A percentile compares a stretch with the other conserved stretches of the same genome.
Evolutionary conservation across 2,113 vertebrate genomes (phyloP).

Genomic region (Tor tambroides): DNA sequence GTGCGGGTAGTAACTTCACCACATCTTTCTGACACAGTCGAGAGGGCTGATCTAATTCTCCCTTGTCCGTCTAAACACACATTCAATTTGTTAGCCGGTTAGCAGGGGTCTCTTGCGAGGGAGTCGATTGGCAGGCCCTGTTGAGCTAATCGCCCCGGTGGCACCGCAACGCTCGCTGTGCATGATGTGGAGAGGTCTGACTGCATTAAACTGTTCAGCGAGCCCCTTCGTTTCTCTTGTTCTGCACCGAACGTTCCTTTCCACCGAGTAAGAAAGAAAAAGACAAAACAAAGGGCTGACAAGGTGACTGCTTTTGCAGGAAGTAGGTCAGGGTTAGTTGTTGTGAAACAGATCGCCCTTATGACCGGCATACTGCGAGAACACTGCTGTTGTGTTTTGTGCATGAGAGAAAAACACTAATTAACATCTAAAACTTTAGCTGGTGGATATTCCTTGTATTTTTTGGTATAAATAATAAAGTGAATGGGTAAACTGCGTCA

Average conservation of each 20-base stretch:
- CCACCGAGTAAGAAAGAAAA: neutral
- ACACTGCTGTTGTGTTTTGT: neutral
- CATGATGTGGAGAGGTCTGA: slow-evolving; percentile 36
- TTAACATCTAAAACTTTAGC: neutral
- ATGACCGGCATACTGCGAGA: slow-evolving; percentile 29
- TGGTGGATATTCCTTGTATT: neutral
- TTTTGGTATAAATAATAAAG: neutral
- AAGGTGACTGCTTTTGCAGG: slow-evolving; percentile 46
- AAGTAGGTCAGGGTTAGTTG: slow-evolving; percentile 44
- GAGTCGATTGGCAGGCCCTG: slow-evolving; percentile 27
- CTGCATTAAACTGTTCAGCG: slow-evolving; percentile 11
- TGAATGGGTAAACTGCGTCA: neutral
- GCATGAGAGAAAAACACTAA: slow-evolving; percentile 33
- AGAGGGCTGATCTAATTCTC: slow-evolving; percentile 79
- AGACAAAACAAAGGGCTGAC: slow-evolving; percentile 33
- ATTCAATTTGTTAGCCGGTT: slow-evolving; percentile 79
- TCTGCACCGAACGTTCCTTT: neutral
- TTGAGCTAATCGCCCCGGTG: slow-evolving; percentile 28
- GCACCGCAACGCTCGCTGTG: neutral
- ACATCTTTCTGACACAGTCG: slow-evolving; percentile 77
- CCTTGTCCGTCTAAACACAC: slow-evolving; percentile 77
- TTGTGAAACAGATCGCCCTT: slow-evolving; percentile 25
- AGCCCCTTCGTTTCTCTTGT: neutral
- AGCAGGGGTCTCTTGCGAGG: slow-evolving; percentile 75
- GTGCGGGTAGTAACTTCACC: slow-evolving; percentile 68